Conservation (phyloP, 2,888 invertebrate species). For the Gerris lacustris region DNA sequence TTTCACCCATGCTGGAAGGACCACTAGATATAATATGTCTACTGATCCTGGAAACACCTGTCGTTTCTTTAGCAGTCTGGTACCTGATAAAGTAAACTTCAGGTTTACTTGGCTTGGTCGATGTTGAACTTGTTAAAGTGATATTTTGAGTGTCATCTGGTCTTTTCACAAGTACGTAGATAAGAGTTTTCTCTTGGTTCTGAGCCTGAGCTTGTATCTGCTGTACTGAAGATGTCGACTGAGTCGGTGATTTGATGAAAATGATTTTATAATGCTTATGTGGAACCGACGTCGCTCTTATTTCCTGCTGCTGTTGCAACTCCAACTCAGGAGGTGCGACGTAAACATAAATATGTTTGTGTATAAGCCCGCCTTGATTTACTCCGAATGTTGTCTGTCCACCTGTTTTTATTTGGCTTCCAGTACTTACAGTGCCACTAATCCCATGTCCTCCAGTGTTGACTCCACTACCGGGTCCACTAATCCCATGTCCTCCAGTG, state of each 20-base stretch:
- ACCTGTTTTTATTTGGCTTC: no score
- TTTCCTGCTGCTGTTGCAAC: conserved; percentile 40
- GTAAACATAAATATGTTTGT: conserved; percentile 80
- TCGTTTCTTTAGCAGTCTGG: conserved; percentile 48
- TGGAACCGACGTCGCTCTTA: conserved; percentile 53
- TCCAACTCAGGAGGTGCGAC: conserved; percentile 77
- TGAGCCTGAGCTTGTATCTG: conserved; percentile 59
- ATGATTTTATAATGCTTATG: conserved; percentile 87
- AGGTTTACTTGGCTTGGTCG: conserved; percentile 75
- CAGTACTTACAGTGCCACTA: no score
- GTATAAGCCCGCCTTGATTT: conserved; percentile 39
- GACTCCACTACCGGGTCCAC: no score
- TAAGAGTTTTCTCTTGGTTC: conserved; percentile 45
- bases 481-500: no score
- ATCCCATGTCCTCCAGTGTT: no score
- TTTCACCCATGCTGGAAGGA: no score
- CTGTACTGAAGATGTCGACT: conserved; percentile 68
- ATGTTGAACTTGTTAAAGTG: conserved; percentile 59
- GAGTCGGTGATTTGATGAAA: conserved; percentile 81
- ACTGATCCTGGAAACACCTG: conserved; percentile 39
- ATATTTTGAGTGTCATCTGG: conserved; percentile 75
- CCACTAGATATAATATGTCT: no score
- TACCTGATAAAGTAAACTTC: conserved; percentile 83
- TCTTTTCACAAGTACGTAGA: conserved; percentile 78
- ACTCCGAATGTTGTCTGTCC: no score